Evolutionary conservation across 2,113 vertebrate species (phyloP).

Genomic region (Pseudolaguvia tuberculata): DNA sequence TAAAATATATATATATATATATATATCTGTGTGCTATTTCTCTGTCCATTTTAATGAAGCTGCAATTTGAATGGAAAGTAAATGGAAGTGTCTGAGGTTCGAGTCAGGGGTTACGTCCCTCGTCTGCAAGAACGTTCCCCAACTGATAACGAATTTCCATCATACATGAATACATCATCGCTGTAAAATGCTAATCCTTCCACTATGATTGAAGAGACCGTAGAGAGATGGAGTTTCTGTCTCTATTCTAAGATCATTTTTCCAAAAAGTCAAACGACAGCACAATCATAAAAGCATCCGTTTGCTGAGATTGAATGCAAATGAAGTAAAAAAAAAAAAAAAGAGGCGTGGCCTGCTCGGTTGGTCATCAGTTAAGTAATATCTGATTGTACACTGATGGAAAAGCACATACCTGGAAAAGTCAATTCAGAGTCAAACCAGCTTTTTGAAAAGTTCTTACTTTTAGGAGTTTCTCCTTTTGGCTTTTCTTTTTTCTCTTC

Average conservation of each 20-base stretch:
- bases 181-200: slow-evolving; percentile 35
- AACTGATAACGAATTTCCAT: slow-evolving; percentile 37
- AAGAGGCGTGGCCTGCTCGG: background rate
- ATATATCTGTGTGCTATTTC: background rate
- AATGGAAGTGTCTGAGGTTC: slow-evolving; percentile 32
- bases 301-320: background rate
- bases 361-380: background rate
- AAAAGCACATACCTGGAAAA: too few species aligned
- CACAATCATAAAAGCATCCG: background rate
- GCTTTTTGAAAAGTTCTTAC: background rate
- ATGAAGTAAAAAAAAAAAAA: background rate
- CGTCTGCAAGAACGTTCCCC: slow-evolving; percentile 11
- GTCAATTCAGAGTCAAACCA: background rate
- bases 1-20: too few species aligned
- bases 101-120: slow-evolving; percentile 36
- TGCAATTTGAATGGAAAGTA: slow-evolving; percentile 35
- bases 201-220: slow-evolving; percentile 9
- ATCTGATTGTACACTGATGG: slow-evolving; percentile 3
- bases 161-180: slow-evolving; percentile 30
- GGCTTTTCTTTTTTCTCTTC: background rate
- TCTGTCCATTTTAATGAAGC: slow-evolving; percentile 26
- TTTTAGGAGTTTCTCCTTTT: background rate
- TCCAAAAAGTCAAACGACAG: background rate
- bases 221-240: background rate
- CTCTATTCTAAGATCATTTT: background rate